These are phyloP conservation scores for Podarcis siculus DNA, from an alignment of 2,797 vertebrate genomes.

Conservation along the genomic window DNA sequence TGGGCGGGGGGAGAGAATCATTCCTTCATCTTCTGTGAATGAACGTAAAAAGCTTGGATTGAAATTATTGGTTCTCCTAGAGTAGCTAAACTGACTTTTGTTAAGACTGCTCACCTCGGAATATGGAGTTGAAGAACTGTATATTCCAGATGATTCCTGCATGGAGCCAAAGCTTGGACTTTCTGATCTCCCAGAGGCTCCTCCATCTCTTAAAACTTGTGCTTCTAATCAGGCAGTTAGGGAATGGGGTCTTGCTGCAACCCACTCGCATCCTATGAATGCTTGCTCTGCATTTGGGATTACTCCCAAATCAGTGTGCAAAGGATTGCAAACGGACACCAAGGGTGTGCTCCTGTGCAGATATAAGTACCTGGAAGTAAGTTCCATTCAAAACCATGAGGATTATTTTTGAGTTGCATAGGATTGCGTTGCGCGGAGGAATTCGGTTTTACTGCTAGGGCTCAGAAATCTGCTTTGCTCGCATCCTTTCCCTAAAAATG, in stretches of 20 bases:
- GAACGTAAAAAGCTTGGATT: not conserved
- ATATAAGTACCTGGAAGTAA: not conserved
- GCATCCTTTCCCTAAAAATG: no score
- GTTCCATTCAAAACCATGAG: not conserved
- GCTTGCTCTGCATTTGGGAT: not conserved
- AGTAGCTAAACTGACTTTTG: not conserved
- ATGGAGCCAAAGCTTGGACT: not conserved
- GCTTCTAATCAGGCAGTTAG: not conserved
- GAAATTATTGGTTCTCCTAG: not conserved
- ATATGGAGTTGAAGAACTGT: not conserved
- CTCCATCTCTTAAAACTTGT: not conserved
- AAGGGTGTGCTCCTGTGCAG: no score
- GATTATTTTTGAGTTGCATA: not conserved
- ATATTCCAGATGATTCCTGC: not conserved
- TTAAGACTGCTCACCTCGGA: not conserved
- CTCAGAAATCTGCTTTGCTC: not conserved
- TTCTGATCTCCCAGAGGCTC: not conserved
- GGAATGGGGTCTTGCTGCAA: not conserved
- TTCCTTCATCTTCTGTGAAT: not conserved
- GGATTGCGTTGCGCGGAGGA: not conserved
- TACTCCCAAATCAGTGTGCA: not conserved
- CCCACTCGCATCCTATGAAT: no score
- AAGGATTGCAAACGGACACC: not conserved
- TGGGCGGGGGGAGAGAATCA: not conserved
- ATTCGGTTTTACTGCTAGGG: not conserved